Evolutionary conservation across 2,888 invertebrate genomes (phyloP), one percentile per base, ranked within the genome.

Genomic region (Melipona bicolor): DNA sequence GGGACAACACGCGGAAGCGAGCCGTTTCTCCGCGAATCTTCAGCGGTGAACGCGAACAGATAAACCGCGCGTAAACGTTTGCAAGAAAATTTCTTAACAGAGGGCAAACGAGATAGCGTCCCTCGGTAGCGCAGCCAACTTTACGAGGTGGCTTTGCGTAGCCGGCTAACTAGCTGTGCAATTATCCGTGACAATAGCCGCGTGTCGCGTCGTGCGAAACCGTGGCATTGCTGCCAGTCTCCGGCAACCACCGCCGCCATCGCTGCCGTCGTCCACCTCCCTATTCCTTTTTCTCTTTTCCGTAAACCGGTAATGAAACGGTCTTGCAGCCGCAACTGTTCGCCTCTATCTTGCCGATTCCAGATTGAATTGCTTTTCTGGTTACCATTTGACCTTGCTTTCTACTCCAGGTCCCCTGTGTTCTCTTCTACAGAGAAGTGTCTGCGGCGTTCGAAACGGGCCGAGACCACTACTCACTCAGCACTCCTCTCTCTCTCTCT

Each of bases 301-400:
- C 76, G 74, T 85, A 75, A 77, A 83, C 84, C 86, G 83, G 89
- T 91, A 91, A 92, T 92, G 87, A 89, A 92, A 91, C 89, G 90
- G 89, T 88, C 91, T 89, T 86, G 88, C 81, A 77, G 77, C 83
- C 78, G 86, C 87, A 87, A 90, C 87, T 85, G 85, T 89, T 86
- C 86, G 85, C 84, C 87, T 84, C 87, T 88, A 89, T 88, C 90
- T 88, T 83, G 84, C 90, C 89, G 89, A 91, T 92, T 72, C 86
- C 90, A 89, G 91, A 92, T 92, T 90, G 89, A 91, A 92, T 92
- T 90, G 91, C 88, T 87, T 89, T 87, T 87, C 90, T 87, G 89
- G 83, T 89, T 89, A 84, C 88, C 87, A 81, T 87, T 79, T 73
- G 61, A 69, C 78, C 65, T 64, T 49, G 65, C 24, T 36, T 59